Base-by-base conservation (phyloP, 2,113 vertebrate species). In the Neotoma lepida region DNA sequence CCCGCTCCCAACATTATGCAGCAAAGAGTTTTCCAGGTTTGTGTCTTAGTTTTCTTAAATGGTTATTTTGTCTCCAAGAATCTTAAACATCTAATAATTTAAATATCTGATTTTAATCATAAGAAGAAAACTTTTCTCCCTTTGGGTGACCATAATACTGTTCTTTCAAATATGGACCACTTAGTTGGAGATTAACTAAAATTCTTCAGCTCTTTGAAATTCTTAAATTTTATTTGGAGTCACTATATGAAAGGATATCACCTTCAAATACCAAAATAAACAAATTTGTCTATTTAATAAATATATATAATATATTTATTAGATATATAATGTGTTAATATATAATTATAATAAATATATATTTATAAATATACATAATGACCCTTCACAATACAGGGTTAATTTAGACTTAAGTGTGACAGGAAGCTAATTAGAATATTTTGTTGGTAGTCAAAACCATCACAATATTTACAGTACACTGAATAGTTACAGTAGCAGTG, bases 41-140 rank as follows among this genome's bases (percentile, higher is more conserved):
- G 20, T 66, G 18, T 85, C 78, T 96, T 93, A 66, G 46, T 92
- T 94, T 95, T 94, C 41, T 41, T 56, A 93, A 61, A 61, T 80
- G 13, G 41, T 90, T 63, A 66, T 51, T 90, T 93, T 64, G n/a
- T 82, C n/a, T 91, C 9, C 64, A 94, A 84, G 9, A 96, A 39
- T 88, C 49, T 90, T 95, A 54, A 95, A 10, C 4, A 73, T 58
- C 41, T 96, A 94, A 92, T 88, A 30, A 71, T 70, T 90, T 97
- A 44, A 93, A 15, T 14, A 64, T 63, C 51, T 95, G 92, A 39
- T 91, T 96, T 90, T 86, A 86, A 85, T 73, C 89, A 13, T 84
- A 51, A 14, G 58, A 76, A 87, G 49, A 92, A 95, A 92, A 33
- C 18, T 88, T 92, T 88, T 84, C 9, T 90, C n/a, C 14, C 24